Conservation (phyloP, 2,888 invertebrate genomes). For the Alitta virens region DNA sequence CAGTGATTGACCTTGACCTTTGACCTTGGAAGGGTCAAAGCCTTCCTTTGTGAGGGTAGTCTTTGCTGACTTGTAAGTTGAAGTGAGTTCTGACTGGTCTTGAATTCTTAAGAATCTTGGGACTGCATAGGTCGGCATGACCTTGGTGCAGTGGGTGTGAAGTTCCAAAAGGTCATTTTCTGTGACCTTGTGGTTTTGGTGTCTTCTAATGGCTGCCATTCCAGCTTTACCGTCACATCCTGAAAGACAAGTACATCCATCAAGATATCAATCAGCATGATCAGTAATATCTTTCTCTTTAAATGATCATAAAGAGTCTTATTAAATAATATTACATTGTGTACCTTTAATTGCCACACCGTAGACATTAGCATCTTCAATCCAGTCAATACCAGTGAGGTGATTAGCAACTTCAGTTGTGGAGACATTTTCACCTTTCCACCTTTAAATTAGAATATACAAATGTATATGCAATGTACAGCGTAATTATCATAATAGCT, state of each 20-base stretch:
- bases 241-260: not conserved
- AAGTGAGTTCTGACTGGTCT: slow-evolving; percentile 31
- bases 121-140: slow-evolving; percentile 39
- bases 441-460: slow-evolving; percentile 30
- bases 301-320: no score
- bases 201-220: slow-evolving; percentile 41
- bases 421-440: slow-evolving; percentile 54
- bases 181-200: slow-evolving; percentile 24
- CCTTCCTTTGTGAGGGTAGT: slow-evolving; percentile 40
- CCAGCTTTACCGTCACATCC: slow-evolving; percentile 38
- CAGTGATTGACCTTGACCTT: slow-evolving; percentile 34
- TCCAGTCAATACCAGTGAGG: slow-evolving; percentile 35
- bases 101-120: slow-evolving; percentile 39
- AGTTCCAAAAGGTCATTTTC: slow-evolving; percentile 21
- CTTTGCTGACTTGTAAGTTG: slow-evolving; percentile 44
- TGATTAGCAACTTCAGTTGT: slow-evolving; percentile 48
- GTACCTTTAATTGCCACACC: slow-evolving; percentile 44
- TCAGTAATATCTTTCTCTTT: no score
- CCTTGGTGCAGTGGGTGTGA: slow-evolving; percentile 29
- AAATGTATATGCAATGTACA: no score
- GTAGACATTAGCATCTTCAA: slow-evolving; percentile 46
- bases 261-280: no score
- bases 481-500: no score
- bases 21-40: slow-evolving; percentile 31
- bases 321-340: no score